Evolutionary conservation across 2,113 vertebrate species (phyloP).

Genomic region (Oenanthe melanoleuca): DNA sequence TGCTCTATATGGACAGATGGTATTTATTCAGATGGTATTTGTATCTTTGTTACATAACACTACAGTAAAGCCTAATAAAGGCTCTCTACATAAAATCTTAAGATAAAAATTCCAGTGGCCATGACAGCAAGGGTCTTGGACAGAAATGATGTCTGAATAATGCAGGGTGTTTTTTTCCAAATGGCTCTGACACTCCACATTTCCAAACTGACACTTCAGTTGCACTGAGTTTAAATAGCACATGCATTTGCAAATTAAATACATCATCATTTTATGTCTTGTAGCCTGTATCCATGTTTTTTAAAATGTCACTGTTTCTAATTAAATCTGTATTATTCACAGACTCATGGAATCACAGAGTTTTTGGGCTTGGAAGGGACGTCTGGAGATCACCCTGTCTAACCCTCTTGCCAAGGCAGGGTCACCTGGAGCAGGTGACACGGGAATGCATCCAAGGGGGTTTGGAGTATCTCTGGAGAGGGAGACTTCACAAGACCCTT

Average conservation of each 20-base stretch:
- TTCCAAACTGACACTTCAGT: background rate
- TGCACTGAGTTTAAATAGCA: background rate
- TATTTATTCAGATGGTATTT: background rate
- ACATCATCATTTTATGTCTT: background rate
- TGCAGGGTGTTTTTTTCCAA: background rate
- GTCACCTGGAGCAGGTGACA: background rate
- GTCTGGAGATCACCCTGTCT: background rate
- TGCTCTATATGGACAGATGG: background rate
- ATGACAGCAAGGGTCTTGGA: background rate
- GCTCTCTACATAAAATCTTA: background rate
- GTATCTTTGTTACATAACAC: background rate
- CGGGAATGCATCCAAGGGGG: fast-evolving
- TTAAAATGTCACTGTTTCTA: background rate
- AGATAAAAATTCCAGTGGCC: background rate
- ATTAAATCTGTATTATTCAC: background rate
- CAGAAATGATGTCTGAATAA: background rate
- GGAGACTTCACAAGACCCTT: background rate
- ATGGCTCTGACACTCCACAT: background rate
- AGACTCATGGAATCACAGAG: background rate
- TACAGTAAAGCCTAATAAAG: background rate
- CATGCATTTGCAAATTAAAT: background rate
- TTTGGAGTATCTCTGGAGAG: background rate
- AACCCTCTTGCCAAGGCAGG: background rate
- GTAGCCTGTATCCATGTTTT: background rate
- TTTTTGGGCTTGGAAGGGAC: background rate